These are phyloP conservation scores for Lycia hirtaria DNA, from an alignment of 2,888 invertebrate genomes.

Conservation along the genomic window DNA sequence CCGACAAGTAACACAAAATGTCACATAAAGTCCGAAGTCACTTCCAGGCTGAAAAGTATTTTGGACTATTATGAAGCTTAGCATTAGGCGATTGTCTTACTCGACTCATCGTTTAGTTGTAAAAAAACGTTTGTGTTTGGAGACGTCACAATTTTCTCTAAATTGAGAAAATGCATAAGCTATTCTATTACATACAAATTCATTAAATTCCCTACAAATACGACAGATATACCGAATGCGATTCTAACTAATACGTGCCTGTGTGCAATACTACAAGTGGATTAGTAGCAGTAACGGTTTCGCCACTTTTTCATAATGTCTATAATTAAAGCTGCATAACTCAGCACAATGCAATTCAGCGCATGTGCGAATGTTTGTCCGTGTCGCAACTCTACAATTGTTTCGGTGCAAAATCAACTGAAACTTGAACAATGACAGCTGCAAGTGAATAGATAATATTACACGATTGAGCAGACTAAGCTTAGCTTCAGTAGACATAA, in stretches of 20 bases:
- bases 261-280: neutral
- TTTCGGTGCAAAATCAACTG: neutral
- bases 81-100: too few relatives aligned
- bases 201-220: too few relatives aligned
- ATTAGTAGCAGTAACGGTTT: constrained; percentile 1
- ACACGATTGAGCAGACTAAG: constrained; percentile 1
- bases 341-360: constrained; percentile 5
- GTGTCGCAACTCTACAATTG: constrained; percentile 11
- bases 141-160: too few relatives aligned
- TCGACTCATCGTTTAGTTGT: too few relatives aligned
- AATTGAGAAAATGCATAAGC: too few relatives aligned
- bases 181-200: too few relatives aligned
- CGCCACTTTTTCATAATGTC: constrained; percentile 20
- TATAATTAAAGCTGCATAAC: constrained; percentile 6
- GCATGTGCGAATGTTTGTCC: constrained; percentile 7
- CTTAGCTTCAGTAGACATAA: too few relatives aligned
- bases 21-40: too few relatives aligned
- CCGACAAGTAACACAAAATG: too few relatives aligned
- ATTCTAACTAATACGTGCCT: neutral
- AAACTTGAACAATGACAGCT: constrained; percentile 7
- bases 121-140: too few relatives aligned
- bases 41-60: too few relatives aligned
- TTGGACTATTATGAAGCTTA: too few relatives aligned
- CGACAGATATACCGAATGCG: neutral
- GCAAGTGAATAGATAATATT: neutral